Conservation (phyloP, 1,140 invertebrate genomes). For the Oscheius sp. region DNA sequence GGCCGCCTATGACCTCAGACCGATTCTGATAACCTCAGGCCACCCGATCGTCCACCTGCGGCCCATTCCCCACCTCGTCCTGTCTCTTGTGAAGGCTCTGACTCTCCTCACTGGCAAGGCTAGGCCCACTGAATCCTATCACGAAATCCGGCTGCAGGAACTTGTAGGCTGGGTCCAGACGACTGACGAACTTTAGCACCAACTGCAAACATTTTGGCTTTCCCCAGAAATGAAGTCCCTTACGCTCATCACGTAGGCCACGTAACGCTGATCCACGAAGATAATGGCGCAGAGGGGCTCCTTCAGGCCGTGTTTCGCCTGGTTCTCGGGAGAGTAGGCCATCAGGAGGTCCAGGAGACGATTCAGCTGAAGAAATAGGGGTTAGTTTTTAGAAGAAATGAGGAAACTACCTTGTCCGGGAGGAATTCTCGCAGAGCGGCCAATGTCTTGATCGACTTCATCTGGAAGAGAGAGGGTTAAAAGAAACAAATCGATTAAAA, state of each 20-base stretch:
- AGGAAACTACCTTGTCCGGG: conserved; percentile 26
- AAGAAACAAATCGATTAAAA: conserved; percentile 12
- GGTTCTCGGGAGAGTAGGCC: conserved; percentile 31
- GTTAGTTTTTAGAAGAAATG: too few species aligned
- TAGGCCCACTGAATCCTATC: conserved; percentile 46
- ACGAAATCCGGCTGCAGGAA: conserved; percentile 54
- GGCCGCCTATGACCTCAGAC: too few species aligned
- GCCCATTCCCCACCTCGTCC: too few species aligned
- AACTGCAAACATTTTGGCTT: conserved; percentile 43
- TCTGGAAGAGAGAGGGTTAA: too few species aligned
- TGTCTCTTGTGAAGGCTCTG: conserved; percentile 44
- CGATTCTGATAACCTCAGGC: too few species aligned
- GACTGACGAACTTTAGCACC: conserved; percentile 42
- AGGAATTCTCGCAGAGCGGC: not conserved
- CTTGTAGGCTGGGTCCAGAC: conserved; percentile 42
- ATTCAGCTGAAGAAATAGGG: not conserved
- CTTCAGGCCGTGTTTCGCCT: conserved; percentile 16
- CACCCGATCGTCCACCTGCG: too few species aligned
- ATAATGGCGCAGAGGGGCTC: conserved; percentile 44
- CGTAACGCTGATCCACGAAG: conserved; percentile 55
- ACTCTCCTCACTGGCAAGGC: conserved; percentile 43
- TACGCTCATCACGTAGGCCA: conserved; percentile 52
- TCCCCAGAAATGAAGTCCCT: conserved; percentile 7
- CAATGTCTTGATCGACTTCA: conserved; percentile 4
- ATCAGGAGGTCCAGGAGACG: conserved; percentile 45